Percentiles rank a stretch among this genome's conserved stretches.
Evolutionary conservation across 1,140 invertebrate species (phyloP).

Genomic region (Eumeta japonica): DNA sequence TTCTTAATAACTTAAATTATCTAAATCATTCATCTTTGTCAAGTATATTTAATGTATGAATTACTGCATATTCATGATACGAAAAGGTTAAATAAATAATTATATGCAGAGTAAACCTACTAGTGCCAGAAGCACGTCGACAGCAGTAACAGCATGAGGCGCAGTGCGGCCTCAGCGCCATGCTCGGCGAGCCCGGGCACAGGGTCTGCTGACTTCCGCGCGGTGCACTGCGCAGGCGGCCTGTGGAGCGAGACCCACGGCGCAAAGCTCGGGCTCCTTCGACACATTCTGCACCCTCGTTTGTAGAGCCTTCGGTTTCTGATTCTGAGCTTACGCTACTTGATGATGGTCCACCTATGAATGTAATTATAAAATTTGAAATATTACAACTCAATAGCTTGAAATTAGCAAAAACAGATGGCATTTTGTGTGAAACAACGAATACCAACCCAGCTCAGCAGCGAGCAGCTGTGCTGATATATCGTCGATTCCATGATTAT

Average conservation of each 20-base stretch:
- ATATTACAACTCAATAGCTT: no score
- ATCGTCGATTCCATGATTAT: slow-evolving; percentile 23
- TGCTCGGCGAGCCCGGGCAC: slow-evolving; percentile 24
- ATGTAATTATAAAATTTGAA: no score
- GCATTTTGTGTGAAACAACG: neutral
- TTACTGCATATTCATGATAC: no score
- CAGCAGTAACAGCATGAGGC: slow-evolving; percentile 16
- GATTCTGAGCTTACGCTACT: slow-evolving; percentile 37
- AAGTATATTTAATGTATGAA: no score
- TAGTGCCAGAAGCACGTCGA: no score
- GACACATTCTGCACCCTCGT: slow-evolving; percentile 17
- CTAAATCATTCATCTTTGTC: no score
- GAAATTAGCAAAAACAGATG: no score
- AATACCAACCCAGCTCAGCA: slow-evolving; percentile 38
- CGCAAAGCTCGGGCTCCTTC: slow-evolving; percentile 6
- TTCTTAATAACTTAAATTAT: no score
- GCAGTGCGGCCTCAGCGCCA: no score
- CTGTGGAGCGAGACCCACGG: slow-evolving; percentile 2
- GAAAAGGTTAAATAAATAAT: no score
- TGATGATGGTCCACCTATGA: neutral
- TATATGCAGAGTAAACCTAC: no score
- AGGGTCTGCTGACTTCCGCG: slow-evolving; percentile 34
- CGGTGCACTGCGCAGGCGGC: slow-evolving; percentile 13
- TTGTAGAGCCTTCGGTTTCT: slow-evolving; percentile 32
- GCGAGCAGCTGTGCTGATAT: slow-evolving; percentile 30